These are phyloP conservation scores for Sebastes wilsoni DNA, from an alignment of 2,797 vertebrate genomes.

Conservation along the genomic window DNA sequence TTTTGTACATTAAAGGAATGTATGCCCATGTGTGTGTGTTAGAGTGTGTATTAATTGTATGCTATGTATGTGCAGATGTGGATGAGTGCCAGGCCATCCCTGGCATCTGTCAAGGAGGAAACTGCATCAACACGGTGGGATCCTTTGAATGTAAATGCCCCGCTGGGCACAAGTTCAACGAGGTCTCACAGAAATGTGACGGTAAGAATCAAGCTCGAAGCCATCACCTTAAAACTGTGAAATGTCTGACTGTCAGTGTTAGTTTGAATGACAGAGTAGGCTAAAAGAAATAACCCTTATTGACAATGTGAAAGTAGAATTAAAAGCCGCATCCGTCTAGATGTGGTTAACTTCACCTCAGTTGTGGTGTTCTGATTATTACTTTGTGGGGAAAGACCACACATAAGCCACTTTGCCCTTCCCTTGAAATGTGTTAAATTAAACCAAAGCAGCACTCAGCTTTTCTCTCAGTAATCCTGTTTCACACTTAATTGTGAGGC, in stretches of 20 bases:
- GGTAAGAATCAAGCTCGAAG: constrained; percentile 81
- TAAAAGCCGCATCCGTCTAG: constrained; percentile 57
- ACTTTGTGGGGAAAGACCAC: constrained; percentile 65
- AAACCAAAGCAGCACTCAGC: constrained; percentile 41
- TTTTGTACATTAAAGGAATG: constrained; percentile 4
- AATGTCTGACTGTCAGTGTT: constrained; percentile 21
- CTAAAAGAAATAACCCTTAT: constrained; percentile 33
- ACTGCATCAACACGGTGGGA: constrained; percentile 99
- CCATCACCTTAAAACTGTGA: constrained; percentile 15
- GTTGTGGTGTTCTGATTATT: constrained; percentile 54
- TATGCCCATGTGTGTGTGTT: not conserved
- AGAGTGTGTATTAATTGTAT: constrained; percentile 13
- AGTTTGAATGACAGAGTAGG: constrained; percentile 49
- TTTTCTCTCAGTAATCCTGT: constrained; percentile 43
- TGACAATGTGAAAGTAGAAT: constrained; percentile 44
- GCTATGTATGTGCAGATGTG: constrained; percentile 88
- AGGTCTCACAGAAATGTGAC: constrained; percentile 97
- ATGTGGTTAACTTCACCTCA: constrained; percentile 57
- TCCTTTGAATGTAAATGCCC: constrained; percentile 99
- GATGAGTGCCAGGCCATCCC: constrained; percentile 99
- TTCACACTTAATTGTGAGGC: constrained; percentile 12
- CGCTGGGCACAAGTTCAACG: constrained; percentile 97
- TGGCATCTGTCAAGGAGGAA: constrained; percentile 97
- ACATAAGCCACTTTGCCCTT: constrained; percentile 55
- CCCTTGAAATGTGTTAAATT: constrained; percentile 65